Conservation (phyloP, 2,888 invertebrate species). For the Acronicta alni region DNA sequence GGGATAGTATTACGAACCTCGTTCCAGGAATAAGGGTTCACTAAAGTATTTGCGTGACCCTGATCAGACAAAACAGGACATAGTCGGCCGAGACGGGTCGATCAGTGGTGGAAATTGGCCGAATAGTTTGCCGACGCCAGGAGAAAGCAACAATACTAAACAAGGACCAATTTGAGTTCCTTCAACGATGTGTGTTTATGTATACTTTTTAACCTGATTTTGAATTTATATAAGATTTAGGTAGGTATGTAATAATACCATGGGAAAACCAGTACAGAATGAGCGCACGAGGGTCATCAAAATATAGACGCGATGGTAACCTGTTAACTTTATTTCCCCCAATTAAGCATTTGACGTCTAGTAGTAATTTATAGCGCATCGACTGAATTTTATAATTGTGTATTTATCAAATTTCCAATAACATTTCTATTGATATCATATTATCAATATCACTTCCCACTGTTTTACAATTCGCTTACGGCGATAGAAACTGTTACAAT, state of each 20-base stretch:
- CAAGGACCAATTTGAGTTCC: constrained; percentile 28
- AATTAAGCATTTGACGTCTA: too few species aligned
- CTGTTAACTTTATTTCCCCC: too few species aligned
- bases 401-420: too few species aligned
- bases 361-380: too few species aligned
- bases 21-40: constrained; percentile 37
- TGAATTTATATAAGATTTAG: too few species aligned
- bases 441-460: not conserved
- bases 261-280: too few species aligned
- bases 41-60: constrained; percentile 44
- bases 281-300: too few species aligned
- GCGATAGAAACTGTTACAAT: constrained; percentile 20
- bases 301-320: too few species aligned
- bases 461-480: constrained; percentile 10
- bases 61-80: constrained; percentile 47
- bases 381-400: too few species aligned
- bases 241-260: too few species aligned
- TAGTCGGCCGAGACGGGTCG: constrained; percentile 44
- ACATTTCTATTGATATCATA: not conserved
- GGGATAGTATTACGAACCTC: constrained; percentile 29
- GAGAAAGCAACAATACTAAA: constrained; percentile 32
- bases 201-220: not conserved
- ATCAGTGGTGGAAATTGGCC: constrained; percentile 50
- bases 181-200: constrained; percentile 6
- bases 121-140: constrained; percentile 21